These are phyloP conservation scores for Gymnodraco acuticeps DNA, from an alignment of 2,797 vertebrate species.

Conservation along the genomic window DNA sequence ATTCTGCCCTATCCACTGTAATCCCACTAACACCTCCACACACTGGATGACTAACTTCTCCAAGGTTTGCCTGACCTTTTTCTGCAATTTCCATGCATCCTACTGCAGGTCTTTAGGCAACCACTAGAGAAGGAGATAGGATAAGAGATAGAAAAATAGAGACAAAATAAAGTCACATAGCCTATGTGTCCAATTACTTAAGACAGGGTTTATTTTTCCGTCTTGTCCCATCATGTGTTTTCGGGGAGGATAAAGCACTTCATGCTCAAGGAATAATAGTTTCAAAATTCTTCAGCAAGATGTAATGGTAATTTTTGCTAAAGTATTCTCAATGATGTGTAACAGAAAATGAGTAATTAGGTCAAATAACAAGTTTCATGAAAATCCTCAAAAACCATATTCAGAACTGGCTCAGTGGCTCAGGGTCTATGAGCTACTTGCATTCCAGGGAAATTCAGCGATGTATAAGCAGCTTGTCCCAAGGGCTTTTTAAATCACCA, in stretches of 20 bases:
- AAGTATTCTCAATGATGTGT: conserved; percentile 28
- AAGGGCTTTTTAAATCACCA: conserved; percentile 55
- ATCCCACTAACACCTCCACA: conserved; percentile 70
- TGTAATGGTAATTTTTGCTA: background rate
- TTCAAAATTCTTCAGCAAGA: no score
- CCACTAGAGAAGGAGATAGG: conserved; percentile 53
- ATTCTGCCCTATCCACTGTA: conserved; percentile 41
- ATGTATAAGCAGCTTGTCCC: conserved; percentile 45
- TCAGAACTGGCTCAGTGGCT: conserved; percentile 52
- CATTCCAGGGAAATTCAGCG: conserved; percentile 32
- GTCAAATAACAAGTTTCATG: background rate
- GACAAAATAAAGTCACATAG: conserved; percentile 59
- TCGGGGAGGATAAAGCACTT: conserved; percentile 8
- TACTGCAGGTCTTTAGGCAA: conserved; percentile 80
- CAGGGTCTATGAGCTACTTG: conserved; percentile 60
- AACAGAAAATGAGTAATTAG: background rate
- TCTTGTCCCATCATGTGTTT: conserved; percentile 6
- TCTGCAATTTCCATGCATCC: conserved; percentile 77
- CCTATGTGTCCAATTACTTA: conserved; percentile 49
- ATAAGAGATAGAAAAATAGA: conserved; percentile 49
- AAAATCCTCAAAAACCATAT: conserved; percentile 9
- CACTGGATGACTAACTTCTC: conserved; percentile 78
- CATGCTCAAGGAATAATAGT: background rate
- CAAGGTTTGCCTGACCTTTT: conserved; percentile 83
- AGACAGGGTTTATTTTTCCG: conserved; percentile 21